These are phyloP conservation scores for Drosophila prosaltans DNA, from an alignment of 1,140 invertebrate species.

Conservation along the genomic window DNA sequence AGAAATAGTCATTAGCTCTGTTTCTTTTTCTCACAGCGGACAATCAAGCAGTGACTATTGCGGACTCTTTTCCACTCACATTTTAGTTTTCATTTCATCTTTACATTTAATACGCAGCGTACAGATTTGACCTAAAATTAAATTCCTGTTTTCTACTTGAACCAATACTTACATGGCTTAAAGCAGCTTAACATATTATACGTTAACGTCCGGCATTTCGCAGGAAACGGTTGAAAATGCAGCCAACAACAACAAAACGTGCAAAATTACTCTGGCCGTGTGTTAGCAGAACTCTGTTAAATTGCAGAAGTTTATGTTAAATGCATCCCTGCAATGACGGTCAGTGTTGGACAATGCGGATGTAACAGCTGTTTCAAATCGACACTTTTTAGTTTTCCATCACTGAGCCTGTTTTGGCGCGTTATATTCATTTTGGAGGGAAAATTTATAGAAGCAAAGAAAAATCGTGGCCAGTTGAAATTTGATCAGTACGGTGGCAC, in stretches of 20 bases:
- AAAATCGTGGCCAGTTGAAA: slow-evolving; percentile 74
- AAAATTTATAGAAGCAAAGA: slow-evolving; percentile 48
- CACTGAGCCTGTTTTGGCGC: slow-evolving; percentile 65
- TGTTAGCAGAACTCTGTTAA: slow-evolving; percentile 27
- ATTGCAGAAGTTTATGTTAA: slow-evolving; percentile 47
- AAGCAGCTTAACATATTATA: slow-evolving; percentile 27
- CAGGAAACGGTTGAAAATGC: slow-evolving; percentile 25
- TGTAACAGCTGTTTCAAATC: slow-evolving; percentile 40
- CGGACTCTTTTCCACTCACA: slow-evolving; percentile 39
- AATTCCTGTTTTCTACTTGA: neutral
- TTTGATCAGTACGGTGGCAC: slow-evolving; percentile 65
- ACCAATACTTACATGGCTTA: slow-evolving; percentile 61
- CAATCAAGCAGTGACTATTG: slow-evolving; percentile 15
- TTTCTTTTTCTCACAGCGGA: slow-evolving; percentile 25
- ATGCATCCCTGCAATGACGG: slow-evolving; percentile 39
- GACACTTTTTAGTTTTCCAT: neutral
- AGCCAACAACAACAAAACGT: slow-evolving; percentile 46
- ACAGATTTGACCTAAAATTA: slow-evolving; percentile 14
- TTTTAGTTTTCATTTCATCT: slow-evolving; percentile 27
- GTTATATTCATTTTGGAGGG: slow-evolving; percentile 66
- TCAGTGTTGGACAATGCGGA: neutral
- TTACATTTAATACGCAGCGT: slow-evolving; percentile 31
- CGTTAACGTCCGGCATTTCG: slow-evolving; percentile 38
- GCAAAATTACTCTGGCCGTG: slow-evolving; percentile 44
- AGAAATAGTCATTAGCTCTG: neutral